A percentile compares a stretch with the other conserved stretches of the same genome.
Conservation (phyloP, 2,888 invertebrate species). For the Drosophila rubida region DNA sequence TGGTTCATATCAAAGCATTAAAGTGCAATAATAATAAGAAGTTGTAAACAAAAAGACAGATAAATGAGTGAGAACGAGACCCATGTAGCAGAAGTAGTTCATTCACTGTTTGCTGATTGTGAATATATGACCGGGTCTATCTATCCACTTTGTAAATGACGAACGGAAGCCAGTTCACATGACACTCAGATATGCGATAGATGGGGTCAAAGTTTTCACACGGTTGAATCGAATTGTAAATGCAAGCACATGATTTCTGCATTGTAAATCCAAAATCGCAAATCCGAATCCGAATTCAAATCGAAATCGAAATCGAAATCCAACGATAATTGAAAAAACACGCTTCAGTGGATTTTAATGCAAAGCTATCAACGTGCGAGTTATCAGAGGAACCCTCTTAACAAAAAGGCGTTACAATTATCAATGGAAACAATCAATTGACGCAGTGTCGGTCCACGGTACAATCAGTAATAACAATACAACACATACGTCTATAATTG, state of each 20-base stretch:
- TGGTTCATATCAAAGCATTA: conserved; percentile 33
- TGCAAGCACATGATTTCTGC: not conserved
- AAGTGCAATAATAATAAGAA: conserved; percentile 42
- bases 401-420: conserved; percentile 20
- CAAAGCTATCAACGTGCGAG: conserved; percentile 17
- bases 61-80: conserved; percentile 21
- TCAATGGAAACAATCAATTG: conserved; percentile 47
- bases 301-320: conserved; percentile 2
- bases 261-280: not conserved
- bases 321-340: conserved; percentile 19
- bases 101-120: conserved; percentile 45
- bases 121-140: conserved; percentile 7
- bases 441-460: conserved; percentile 27
- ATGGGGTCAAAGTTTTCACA: conserved; percentile 31
- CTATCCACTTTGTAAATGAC: conserved; percentile 15
- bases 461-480: conserved; percentile 32
- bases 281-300: conserved; percentile 1
- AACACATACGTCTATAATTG: conserved; percentile 35
- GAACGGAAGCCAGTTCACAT: conserved; percentile 37
- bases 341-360: conserved; percentile 33
- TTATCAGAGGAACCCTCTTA: conserved; percentile 30
- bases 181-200: conserved; percentile 7
- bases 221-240: conserved; percentile 24
- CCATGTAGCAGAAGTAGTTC: conserved; percentile 31
- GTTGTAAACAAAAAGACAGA: conserved; percentile 46